Conservation (phyloP, 2,888 invertebrate genomes). For the Cryptocephalus moraei region DNA sequence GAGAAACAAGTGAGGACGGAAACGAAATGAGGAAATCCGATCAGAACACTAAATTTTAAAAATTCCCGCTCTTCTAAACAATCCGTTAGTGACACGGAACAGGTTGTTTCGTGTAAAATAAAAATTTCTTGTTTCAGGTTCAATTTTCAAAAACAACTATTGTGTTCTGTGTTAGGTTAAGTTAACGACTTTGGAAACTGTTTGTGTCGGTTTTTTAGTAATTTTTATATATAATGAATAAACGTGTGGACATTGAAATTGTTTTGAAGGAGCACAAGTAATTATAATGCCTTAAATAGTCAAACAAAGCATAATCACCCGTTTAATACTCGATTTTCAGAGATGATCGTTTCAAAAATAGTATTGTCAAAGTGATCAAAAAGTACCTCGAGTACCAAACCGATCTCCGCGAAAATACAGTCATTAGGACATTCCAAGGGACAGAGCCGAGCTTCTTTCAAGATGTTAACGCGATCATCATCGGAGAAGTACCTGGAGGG, state of each 20-base stretch:
- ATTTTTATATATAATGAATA: neutral
- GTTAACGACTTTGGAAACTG: no score
- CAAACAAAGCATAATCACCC: neutral
- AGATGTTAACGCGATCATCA: conserved; percentile 26
- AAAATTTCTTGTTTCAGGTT: no score
- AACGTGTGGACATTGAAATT: conserved; percentile 22
- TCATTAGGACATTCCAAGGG: conserved; percentile 24
- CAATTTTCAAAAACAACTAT: no score
- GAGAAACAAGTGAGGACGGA: no score
- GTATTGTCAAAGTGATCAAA: conserved; percentile 21
- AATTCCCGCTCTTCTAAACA: no score
- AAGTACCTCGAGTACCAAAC: conserved; percentile 22
- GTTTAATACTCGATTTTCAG: conserved; percentile 5
- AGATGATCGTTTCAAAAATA: conserved; percentile 10
- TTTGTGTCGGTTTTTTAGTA: no score
- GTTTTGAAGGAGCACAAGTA: conserved; percentile 24
- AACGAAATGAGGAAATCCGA: no score
- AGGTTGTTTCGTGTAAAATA: no score
- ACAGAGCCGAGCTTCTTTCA: conserved; percentile 20
- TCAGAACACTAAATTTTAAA: no score
- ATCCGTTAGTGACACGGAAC: no score
- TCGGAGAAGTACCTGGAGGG: conserved; percentile 22
- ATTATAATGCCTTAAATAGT: neutral
- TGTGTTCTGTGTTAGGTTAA: no score
- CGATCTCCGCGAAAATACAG: conserved; percentile 21